Percentiles rank a stretch among this genome's conserved stretches.
Conservation (phyloP, 2,113 vertebrate species). For the Brienomyrus brachyistius region DNA sequence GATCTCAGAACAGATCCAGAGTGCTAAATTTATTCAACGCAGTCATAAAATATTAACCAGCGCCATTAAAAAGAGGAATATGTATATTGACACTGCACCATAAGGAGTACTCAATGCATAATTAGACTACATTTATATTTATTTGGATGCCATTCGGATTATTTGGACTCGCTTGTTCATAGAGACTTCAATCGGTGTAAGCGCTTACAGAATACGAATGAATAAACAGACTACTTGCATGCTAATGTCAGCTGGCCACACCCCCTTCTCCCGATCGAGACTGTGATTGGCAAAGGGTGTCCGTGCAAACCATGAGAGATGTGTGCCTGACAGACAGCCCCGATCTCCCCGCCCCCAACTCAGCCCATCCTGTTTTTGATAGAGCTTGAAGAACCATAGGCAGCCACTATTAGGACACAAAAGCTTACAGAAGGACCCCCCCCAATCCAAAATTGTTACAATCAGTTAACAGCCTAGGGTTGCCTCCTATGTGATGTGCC, state of each 20-base stretch:
- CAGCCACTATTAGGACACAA: conserved; percentile 65
- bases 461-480: conserved; percentile 29
- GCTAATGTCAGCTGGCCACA: neutral
- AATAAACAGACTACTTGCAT: neutral
- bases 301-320: conserved; percentile 27
- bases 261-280: conserved; percentile 16
- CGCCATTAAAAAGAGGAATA: neutral
- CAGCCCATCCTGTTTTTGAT: neutral
- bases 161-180: neutral
- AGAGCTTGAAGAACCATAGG: conserved; percentile 32
- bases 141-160: neutral
- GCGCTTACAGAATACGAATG: neutral
- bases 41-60: neutral
- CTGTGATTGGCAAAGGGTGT: conserved; percentile 16
- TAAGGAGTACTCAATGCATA: neutral
- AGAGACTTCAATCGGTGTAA: conserved; percentile 3
- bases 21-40: neutral
- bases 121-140: neutral
- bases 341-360: neutral
- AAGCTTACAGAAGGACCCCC: conserved; percentile 49
- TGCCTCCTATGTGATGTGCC: conserved; percentile 34
- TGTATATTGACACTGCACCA: neutral
- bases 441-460: conserved; percentile 5
- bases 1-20: neutral
- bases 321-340: conserved; percentile 32